Conservation (phyloP, 1,140 invertebrate species). For the Orchesella cincta region DNA sequence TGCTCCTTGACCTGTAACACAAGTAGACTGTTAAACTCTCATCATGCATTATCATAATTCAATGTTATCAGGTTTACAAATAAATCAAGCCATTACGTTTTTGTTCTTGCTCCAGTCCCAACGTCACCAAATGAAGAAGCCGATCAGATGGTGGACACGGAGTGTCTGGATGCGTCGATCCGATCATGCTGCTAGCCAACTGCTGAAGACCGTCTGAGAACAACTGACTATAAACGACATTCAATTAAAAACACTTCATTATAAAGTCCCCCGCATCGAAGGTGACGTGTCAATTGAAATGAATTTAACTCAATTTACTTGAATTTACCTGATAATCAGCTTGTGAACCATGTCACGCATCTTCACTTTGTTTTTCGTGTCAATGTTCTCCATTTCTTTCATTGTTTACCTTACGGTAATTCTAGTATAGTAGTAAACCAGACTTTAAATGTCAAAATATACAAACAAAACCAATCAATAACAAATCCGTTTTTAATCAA, state of each 20-base stretch:
- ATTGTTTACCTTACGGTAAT: not conserved
- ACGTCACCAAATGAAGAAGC: slow-evolving; percentile 78
- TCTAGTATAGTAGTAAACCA: not conserved
- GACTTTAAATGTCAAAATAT: not conserved
- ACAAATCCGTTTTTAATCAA: too few relatives aligned
- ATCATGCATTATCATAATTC: not conserved
- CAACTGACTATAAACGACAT: slow-evolving; percentile 71
- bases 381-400: slow-evolving; percentile 33
- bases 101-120: slow-evolving; percentile 85
- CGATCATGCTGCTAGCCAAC: slow-evolving; percentile 68
- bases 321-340: slow-evolving; percentile 48
- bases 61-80: slow-evolving; percentile 10
- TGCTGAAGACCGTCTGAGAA: slow-evolving; percentile 92
- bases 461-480: too few relatives aligned
- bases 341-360: slow-evolving; percentile 49
- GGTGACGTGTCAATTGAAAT: not conserved
- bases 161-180: slow-evolving; percentile 82
- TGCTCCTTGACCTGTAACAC: slow-evolving; percentile 61
- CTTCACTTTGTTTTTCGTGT: slow-evolving; percentile 47
- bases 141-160: slow-evolving; percentile 93
- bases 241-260: slow-evolving; percentile 65
- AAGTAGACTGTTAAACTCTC: slow-evolving; percentile 63
- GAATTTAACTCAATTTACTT: not conserved
- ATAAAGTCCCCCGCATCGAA: not conserved
- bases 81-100: slow-evolving; percentile 55